Conservation (phyloP, 1,140 invertebrate genomes). For the Ruditapes philippinarum region DNA sequence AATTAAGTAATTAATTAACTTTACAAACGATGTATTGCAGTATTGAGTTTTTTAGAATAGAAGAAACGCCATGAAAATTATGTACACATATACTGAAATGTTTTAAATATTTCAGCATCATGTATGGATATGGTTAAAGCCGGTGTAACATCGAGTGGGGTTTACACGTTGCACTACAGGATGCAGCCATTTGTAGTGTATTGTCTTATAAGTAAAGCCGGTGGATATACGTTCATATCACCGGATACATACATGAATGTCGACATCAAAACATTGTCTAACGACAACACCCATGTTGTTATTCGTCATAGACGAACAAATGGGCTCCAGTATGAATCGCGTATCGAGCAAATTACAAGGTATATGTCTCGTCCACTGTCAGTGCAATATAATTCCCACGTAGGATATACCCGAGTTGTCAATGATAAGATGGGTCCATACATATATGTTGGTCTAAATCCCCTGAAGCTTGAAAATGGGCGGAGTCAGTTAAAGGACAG, state of each 20-base stretch:
- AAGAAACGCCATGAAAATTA: too few relatives aligned
- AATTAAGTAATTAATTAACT: too few relatives aligned
- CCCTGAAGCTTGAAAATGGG: neutral
- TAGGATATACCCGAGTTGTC: neutral
- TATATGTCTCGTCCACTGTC: neutral
- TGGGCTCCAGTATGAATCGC: conserved; percentile 17
- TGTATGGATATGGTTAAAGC: conserved; percentile 4
- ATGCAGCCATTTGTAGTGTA: conserved; percentile 18
- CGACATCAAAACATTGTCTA: conserved; percentile 10
- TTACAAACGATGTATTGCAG: too few relatives aligned
- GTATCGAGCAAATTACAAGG: neutral
- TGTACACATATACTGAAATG: too few relatives aligned
- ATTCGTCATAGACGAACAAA: conserved; percentile 2
- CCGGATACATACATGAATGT: conserved; percentile 20
- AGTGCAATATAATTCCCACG: conserved; percentile 26
- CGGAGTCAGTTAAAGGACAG: neutral
- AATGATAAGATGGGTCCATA: conserved; percentile 41
- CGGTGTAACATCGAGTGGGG: neutral
- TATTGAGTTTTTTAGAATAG: too few relatives aligned
- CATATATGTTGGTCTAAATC: conserved; percentile 42
- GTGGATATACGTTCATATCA: conserved; percentile 55
- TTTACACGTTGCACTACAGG: conserved; percentile 19
- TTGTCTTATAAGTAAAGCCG: conserved; percentile 1
- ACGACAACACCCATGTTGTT: conserved; percentile 31
- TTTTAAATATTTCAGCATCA: neutral